A percentile compares a stretch with the other conserved stretches of the same genome.
Conservation (phyloP, 2,888 invertebrate genomes). For the Epistrophella euchroma region DNA sequence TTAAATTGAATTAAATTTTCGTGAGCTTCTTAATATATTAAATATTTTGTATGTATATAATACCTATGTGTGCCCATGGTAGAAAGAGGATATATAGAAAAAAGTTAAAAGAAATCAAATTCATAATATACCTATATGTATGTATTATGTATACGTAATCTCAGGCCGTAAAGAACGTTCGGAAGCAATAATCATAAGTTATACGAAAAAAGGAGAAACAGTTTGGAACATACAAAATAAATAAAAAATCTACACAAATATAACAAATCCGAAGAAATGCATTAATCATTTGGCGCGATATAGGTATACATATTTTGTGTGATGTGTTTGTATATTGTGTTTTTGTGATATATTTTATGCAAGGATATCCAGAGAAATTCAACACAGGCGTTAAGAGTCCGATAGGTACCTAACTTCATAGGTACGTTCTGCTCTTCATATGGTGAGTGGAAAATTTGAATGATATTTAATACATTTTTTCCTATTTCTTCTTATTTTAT, state of each 20-base stretch:
- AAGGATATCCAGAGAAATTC: constrained; percentile 24
- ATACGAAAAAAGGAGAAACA: not conserved
- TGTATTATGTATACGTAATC: not conserved
- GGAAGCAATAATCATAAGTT: constrained; percentile 36
- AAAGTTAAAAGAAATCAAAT: constrained; percentile 56
- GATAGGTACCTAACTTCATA: not conserved
- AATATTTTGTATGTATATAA: not conserved
- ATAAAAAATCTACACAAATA: constrained; percentile 28
- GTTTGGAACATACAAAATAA: constrained; percentile 1
- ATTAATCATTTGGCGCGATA: constrained; percentile 61
- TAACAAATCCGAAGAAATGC: constrained; percentile 48
- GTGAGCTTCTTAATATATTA: constrained; percentile 26
- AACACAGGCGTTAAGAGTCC: not conserved
- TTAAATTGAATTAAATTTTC: constrained; percentile 56
- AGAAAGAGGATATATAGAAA: not conserved
- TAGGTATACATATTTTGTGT: constrained; percentile 1
- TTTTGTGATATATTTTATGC: not conserved
- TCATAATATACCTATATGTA: no score
- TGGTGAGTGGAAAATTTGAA: constrained; percentile 40
- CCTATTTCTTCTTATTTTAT: not conserved
- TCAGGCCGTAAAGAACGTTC: not conserved
- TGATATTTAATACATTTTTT: constrained; percentile 16
- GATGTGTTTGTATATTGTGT: constrained; percentile 7
- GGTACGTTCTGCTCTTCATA: constrained; percentile 21
- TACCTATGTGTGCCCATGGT: constrained; percentile 19